These are phyloP conservation scores for Allacma fusca DNA, from an alignment of 2,888 invertebrate species.

Conservation along the genomic window DNA sequence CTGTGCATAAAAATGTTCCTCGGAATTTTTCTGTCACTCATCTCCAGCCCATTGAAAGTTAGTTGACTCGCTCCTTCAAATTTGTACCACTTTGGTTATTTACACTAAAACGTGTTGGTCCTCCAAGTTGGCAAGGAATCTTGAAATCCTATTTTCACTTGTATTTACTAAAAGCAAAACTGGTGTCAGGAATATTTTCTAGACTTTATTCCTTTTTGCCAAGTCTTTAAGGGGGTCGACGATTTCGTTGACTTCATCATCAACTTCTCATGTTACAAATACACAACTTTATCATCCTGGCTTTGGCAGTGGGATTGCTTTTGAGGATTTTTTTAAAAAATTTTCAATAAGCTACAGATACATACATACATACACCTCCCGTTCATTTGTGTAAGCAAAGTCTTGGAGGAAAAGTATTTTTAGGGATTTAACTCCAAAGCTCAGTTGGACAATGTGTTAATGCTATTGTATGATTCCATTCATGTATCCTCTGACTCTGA, in stretches of 20 bases:
- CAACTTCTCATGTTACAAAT: background rate
- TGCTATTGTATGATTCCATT: too few species aligned
- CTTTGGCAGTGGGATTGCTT: background rate
- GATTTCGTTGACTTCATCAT: background rate
- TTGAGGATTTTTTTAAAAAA: too few species aligned
- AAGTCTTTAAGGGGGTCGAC: slow-evolving; percentile 21
- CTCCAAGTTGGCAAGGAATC: slow-evolving; percentile 4
- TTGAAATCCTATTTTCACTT: slow-evolving; percentile 1
- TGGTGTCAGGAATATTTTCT: background rate
- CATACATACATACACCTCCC: too few species aligned
- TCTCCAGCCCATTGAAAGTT: background rate
- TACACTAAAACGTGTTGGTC: slow-evolving; percentile 13
- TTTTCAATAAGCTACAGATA: too few species aligned
- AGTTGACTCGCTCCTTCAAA: background rate
- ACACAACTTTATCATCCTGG: background rate
- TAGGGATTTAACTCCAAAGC: too few species aligned
- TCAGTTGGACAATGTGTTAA: too few species aligned
- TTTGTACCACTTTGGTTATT: slow-evolving; percentile 16
- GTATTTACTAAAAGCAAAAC: slow-evolving; percentile 25
- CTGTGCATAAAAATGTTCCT: background rate
- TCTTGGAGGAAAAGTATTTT: too few species aligned
- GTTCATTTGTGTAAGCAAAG: too few species aligned
- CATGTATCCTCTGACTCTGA: background rate
- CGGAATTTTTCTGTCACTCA: slow-evolving; percentile 3
- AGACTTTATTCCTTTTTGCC: background rate